Base-by-base conservation (phyloP, 2,888 invertebrate species). In the Cephonodes hylas region DNA sequence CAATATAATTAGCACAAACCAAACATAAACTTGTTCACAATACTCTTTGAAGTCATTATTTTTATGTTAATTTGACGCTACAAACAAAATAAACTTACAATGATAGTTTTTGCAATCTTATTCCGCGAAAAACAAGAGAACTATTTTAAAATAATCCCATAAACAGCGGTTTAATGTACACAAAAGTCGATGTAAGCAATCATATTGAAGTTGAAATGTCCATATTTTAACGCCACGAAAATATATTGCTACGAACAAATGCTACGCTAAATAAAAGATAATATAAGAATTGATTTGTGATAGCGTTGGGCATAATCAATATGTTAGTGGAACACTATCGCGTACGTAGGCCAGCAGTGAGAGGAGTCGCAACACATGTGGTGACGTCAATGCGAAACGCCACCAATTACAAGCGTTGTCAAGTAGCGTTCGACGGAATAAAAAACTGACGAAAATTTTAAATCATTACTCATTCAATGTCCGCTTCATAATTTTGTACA, bases 331-430 rank as follows among this genome's bases (percentile, higher is more conserved):
- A 60, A 7, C 6, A 27, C 27, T 53, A 53, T 42, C 42, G 18
- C 42, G 48, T 48, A 60, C 48, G 53, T 53, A 25, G n/a, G 23
- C 10, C 34, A 46, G 42, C 44, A 23, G 25, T 46, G 60, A 60
- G 42, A 25, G 42, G 57, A 60, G 25, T 7, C n/a, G 27, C 25
- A 27, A 25, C 8, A 60, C 45, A 56, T 60, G 27, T 44, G 27
- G 31, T 63, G 63, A 63, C 63, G 63, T 63, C 63, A 63, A 60
- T 63, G 48, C 27, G 34, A 8, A 18, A 27, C 27, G 38, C 25
- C 8, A 15, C 20, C 48, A 42, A 42, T 42, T 42, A 38, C 46
- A 46, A 34, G 15, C 13, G 44, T 59, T 53, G 53, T 31, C 53
- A 31, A 3, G 31, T 53, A 27, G 8, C 31, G 18, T 3, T 53